These are phyloP conservation scores for Drosophila subquinaria DNA, from an alignment of 2,888 invertebrate species.

Conservation along the genomic window DNA sequence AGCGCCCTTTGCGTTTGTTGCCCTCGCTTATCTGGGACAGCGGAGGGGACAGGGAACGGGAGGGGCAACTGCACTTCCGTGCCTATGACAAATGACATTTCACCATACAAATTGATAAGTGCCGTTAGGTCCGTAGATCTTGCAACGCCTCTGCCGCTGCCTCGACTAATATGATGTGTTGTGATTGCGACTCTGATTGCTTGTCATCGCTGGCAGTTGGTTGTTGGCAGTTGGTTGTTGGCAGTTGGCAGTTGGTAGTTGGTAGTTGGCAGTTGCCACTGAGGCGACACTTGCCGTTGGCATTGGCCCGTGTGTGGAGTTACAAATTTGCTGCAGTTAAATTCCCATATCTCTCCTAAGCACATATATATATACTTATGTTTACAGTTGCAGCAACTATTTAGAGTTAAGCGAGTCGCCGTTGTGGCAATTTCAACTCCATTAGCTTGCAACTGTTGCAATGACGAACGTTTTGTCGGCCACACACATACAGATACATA, in stretches of 20 bases:
- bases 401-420: constrained; percentile 28
- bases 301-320: constrained; percentile 44
- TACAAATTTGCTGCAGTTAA: constrained; percentile 50
- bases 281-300: constrained; percentile 55
- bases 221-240: constrained; percentile 37
- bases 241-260: constrained; percentile 45
- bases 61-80: constrained; percentile 42
- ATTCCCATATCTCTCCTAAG: constrained; percentile 22
- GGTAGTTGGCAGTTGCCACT: constrained; percentile 39
- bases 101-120: constrained; percentile 72
- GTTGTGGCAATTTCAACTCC: constrained; percentile 40
- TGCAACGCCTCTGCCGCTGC: constrained; percentile 40
- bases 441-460: constrained; percentile 65
- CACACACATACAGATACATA: constrained; percentile 18
- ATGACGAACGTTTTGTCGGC: constrained; percentile 64
- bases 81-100: constrained; percentile 70
- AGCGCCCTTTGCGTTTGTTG: constrained; percentile 49
- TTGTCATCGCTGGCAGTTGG: constrained; percentile 55
- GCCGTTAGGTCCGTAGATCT: constrained; percentile 61
- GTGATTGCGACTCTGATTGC: constrained; percentile 40
- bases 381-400: constrained; percentile 23
- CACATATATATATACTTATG: neutral
- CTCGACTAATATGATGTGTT: constrained; percentile 16
- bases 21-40: neutral
- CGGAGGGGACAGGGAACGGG: neutral